These are phyloP conservation scores for Trematomus loennbergii DNA, from an alignment of 2,113 vertebrate genomes.

Conservation along the genomic window DNA sequence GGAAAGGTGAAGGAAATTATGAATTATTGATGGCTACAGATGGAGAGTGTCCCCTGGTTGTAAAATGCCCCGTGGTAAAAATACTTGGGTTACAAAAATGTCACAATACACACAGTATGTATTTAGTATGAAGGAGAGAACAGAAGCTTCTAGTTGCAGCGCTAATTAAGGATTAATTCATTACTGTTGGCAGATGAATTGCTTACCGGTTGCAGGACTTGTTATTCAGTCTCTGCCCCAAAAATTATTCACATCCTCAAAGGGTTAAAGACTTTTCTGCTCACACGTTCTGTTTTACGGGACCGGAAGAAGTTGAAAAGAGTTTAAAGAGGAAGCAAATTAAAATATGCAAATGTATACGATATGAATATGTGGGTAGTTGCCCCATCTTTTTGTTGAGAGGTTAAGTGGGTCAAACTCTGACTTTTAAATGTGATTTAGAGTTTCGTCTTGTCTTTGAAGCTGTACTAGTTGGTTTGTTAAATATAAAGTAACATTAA, in stretches of 20 bases:
- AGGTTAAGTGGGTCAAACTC: constrained; percentile 74
- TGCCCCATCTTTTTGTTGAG: constrained; percentile 51
- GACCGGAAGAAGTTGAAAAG: constrained; percentile 37
- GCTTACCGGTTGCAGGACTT: constrained; percentile 27
- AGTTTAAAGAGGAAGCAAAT: constrained; percentile 51
- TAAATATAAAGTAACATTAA: not conserved
- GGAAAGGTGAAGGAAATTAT: constrained; percentile 61
- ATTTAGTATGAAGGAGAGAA: not conserved
- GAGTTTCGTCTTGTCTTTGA: constrained; percentile 52
- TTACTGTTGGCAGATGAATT: constrained; percentile 52
- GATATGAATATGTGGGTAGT: constrained; percentile 52
- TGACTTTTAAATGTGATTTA: constrained; percentile 56
- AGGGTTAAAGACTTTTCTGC: constrained; percentile 59
- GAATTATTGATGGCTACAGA: constrained; percentile 75
- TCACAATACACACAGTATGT: constrained; percentile 26
- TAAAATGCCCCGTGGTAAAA: constrained; percentile 47
- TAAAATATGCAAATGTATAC: constrained; percentile 71
- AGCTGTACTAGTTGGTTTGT: constrained; percentile 17
- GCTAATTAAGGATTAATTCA: constrained; percentile 52
- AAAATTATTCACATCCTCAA: constrained; percentile 64
- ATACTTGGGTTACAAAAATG: constrained; percentile 31
- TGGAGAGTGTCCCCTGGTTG: constrained; percentile 54
- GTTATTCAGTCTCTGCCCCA: constrained; percentile 58
- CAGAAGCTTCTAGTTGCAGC: constrained; percentile 20
- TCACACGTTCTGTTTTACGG: constrained; percentile 26